phyloP scores from a whole-genome alignment of 2,797 vertebrate genomes.

The Euphonia xanthogaster region DNA sequence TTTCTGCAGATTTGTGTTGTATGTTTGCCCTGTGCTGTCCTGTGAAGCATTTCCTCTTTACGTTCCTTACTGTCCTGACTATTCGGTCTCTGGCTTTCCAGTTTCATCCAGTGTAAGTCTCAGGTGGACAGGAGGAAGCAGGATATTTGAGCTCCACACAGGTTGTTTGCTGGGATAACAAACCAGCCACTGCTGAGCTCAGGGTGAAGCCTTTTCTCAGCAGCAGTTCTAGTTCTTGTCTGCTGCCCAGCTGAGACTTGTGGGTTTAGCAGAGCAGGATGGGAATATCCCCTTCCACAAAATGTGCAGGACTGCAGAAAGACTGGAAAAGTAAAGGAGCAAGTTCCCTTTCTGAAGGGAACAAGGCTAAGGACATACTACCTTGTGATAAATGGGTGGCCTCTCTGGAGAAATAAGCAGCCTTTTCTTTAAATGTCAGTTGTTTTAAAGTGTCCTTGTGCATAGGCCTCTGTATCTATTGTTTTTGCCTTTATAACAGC shows the following conservation, averaged over 20 bases:
- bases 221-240: not conserved
- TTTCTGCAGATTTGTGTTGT: not conserved
- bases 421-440: not conserved
- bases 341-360: not conserved
- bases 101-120: not conserved
- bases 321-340: not conserved
- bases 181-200: not conserved
- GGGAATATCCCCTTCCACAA: not conserved
- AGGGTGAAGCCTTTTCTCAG: not conserved
- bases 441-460: slow-evolving; percentile 38
- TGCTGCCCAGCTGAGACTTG: not conserved
- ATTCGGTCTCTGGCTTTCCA: not conserved
- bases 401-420: not conserved
- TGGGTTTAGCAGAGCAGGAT: not conserved
- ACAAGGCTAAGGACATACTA: not conserved
- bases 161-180: not conserved
- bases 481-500: not conserved
- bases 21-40: not conserved
- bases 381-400: not conserved
- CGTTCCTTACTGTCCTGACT: not conserved
- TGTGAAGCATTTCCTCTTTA: not conserved
- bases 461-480: not conserved
- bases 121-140: not conserved
- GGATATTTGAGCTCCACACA: not conserved
- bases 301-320: not conserved